phyloP scores from a whole-genome alignment of 2,797 vertebrate species.

The Crocodylus rhombifer region DNA sequence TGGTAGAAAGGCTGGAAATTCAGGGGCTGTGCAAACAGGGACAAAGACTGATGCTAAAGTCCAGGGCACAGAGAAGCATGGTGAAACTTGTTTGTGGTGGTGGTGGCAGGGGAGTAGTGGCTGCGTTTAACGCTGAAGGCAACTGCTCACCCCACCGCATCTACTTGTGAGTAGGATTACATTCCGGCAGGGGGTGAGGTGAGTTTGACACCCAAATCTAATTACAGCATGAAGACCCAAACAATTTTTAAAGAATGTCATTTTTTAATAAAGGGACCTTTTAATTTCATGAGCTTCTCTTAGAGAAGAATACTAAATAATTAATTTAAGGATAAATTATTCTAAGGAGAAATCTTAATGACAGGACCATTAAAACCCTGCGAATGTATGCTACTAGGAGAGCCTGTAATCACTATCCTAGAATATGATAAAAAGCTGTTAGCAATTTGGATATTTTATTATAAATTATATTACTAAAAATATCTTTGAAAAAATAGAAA shows the following conservation, averaged over 20 bases:
- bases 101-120: too few species aligned
- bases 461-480: constrained; percentile 71
- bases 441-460: constrained; percentile 55
- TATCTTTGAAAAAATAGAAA: constrained; percentile 50
- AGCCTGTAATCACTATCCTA: constrained; percentile 59
- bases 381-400: constrained; percentile 57
- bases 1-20: too few species aligned
- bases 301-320: constrained; percentile 70
- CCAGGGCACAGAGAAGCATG: too few species aligned
- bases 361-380: constrained; percentile 69
- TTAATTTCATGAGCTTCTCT: constrained; percentile 44
- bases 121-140: too few species aligned
- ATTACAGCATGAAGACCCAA: not conserved
- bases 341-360: constrained; percentile 68
- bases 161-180: too few species aligned
- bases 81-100: too few species aligned
- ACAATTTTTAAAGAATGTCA: constrained; percentile 5
- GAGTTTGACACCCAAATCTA: too few species aligned
- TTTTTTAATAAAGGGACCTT: constrained; percentile 36
- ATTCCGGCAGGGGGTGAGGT: too few species aligned
- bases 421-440: constrained; percentile 58
- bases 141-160: too few species aligned
- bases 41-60: too few species aligned
- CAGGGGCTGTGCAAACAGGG: too few species aligned
- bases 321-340: constrained; percentile 74